Percentiles rank a stretch among this genome's conserved stretches.
Evolutionary conservation across 2,888 invertebrate species (phyloP).

Genomic region (Pammene fasciana): DNA sequence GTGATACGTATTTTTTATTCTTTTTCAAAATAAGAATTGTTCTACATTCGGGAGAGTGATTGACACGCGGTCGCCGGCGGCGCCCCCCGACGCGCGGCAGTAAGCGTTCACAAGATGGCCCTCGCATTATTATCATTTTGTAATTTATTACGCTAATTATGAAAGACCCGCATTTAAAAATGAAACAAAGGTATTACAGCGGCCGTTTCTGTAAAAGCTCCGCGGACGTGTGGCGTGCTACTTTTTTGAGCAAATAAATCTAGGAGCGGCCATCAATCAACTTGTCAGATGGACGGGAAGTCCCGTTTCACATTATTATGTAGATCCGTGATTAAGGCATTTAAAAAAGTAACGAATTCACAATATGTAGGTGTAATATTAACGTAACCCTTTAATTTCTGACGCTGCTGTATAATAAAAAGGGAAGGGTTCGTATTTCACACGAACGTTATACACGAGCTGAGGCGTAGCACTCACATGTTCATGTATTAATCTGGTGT

Average conservation of each 20-base stretch:
- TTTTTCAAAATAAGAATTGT: slow-evolving; percentile 82
- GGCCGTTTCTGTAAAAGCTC: slow-evolving; percentile 73
- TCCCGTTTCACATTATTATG: slow-evolving; percentile 77
- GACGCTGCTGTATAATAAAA: slow-evolving; percentile 33
- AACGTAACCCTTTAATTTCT: slow-evolving; percentile 65
- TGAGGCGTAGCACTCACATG: not conserved
- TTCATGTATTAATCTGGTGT: slow-evolving; percentile 19
- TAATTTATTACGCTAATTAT: slow-evolving; percentile 84
- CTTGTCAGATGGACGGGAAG: slow-evolving; percentile 79
- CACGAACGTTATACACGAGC: slow-evolving; percentile 13
- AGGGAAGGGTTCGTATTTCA: slow-evolving; percentile 28
- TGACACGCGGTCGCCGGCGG: slow-evolving; percentile 79
- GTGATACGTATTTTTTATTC: slow-evolving; percentile 74
- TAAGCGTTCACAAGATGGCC: slow-evolving; percentile 80
- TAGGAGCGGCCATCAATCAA: slow-evolving; percentile 81
- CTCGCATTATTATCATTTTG: slow-evolving; percentile 81
- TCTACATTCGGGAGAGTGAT: slow-evolving; percentile 81
- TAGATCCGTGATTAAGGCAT: slow-evolving; percentile 78
- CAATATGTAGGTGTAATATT: slow-evolving; percentile 65
- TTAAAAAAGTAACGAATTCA: slow-evolving; percentile 76
- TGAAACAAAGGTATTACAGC: slow-evolving; percentile 77
- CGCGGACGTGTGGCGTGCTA: slow-evolving; percentile 76
- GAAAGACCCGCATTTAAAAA: slow-evolving; percentile 79
- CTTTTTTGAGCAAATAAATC: slow-evolving; percentile 78
- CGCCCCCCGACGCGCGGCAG: slow-evolving; percentile 74